phyloP scores from a whole-genome alignment of 1,140 invertebrate species.

The Ditylenchus dipsaci region DNA sequence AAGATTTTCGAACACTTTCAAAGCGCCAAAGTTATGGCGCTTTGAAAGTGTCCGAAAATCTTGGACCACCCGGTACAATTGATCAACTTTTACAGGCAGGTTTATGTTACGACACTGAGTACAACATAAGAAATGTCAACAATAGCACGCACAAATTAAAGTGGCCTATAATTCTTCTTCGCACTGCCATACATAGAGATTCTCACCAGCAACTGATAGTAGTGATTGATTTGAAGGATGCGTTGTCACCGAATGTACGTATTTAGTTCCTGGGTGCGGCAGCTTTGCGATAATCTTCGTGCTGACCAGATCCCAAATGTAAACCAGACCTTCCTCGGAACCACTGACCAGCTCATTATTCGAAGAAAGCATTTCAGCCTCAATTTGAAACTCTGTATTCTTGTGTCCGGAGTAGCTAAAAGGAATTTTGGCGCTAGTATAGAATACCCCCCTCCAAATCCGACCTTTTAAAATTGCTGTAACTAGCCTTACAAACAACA shows the following conservation, averaged over 20 bases:
- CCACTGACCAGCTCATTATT: slow-evolving; percentile 38
- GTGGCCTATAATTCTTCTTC: slow-evolving; percentile 23
- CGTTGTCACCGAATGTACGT: slow-evolving; percentile 34
- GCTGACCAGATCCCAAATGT: slow-evolving; percentile 36
- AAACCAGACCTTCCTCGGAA: slow-evolving; percentile 36
- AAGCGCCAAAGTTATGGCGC: no score
- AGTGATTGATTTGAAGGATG: slow-evolving; percentile 39
- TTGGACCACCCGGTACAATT: no score
- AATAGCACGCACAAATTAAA: not conserved
- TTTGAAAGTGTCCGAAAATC: no score
- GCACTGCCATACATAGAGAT: slow-evolving; percentile 37
- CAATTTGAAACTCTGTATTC: slow-evolving; percentile 38
- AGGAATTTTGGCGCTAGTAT: no score
- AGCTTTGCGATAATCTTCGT: slow-evolving; percentile 27
- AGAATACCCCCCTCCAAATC: no score
- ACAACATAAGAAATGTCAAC: not conserved
- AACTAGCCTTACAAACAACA: no score
- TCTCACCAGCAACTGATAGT: slow-evolving; percentile 24
- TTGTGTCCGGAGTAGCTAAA: slow-evolving; percentile 33
- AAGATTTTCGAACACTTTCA: no score
- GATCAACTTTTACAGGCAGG: no score
- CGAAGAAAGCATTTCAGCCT: slow-evolving; percentile 32
- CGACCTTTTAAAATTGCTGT: no score
- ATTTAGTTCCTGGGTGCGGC: slow-evolving; percentile 34
- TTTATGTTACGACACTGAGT: no score